These are phyloP conservation scores for Drosophila albomicans DNA, from an alignment of 1,140 invertebrate genomes.

Conservation along the genomic window DNA sequence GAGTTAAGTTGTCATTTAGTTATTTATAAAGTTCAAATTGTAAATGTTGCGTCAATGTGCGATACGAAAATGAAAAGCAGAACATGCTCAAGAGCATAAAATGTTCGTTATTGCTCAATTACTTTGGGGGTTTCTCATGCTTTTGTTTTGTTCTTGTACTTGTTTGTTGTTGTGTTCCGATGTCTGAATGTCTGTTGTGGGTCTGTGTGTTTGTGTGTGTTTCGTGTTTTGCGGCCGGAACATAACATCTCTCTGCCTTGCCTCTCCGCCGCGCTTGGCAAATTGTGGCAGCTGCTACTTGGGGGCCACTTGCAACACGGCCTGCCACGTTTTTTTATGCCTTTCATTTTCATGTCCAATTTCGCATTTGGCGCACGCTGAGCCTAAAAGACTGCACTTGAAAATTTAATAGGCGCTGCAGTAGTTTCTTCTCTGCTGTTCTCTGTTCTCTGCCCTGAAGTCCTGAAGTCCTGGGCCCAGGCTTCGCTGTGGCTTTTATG, in stretches of 20 bases:
- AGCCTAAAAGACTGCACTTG: slow-evolving; percentile 81
- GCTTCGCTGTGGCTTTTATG: slow-evolving; percentile 49
- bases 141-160: slow-evolving; percentile 20
- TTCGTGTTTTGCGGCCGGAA: slow-evolving; percentile 37
- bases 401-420: slow-evolving; percentile 75
- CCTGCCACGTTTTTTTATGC: slow-evolving; percentile 40
- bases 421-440: slow-evolving; percentile 43
- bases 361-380: slow-evolving; percentile 63
- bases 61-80: slow-evolving; percentile 30
- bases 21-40: slow-evolving; percentile 20
- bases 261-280: slow-evolving; percentile 19
- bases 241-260: neutral
- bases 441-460: slow-evolving; percentile 11
- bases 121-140: slow-evolving; percentile 32
- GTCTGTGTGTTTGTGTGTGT: slow-evolving; percentile 10
- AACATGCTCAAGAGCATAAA: slow-evolving; percentile 46
- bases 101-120: slow-evolving; percentile 54
- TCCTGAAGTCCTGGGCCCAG: neutral
- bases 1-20: slow-evolving; percentile 3
- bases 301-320: slow-evolving; percentile 67
- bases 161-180: neutral
- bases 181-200: slow-evolving; percentile 6
- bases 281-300: slow-evolving; percentile 80
- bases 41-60: neutral
- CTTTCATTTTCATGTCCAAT: slow-evolving; percentile 80